Percentiles rank a stretch among this genome's conserved stretches.
Evolutionary conservation across 1,140 invertebrate genomes (phyloP).

Genomic region (Conopomorpha cramerella): DNA sequence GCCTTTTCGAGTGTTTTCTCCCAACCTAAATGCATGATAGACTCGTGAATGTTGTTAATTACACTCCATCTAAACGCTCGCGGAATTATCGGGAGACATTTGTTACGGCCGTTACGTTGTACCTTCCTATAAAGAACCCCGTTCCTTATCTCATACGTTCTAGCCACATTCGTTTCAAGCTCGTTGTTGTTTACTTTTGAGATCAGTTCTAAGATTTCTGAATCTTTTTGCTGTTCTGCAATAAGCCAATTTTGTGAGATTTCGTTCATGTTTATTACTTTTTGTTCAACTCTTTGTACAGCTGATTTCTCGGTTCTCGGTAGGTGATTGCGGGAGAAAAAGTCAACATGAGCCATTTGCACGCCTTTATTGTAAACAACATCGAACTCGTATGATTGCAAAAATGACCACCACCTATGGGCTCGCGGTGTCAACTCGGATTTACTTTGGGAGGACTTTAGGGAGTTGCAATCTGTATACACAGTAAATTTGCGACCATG

Average conservation of each 20-base stretch:
- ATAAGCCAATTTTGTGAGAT: conserved; percentile 8
- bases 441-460: conserved; percentile 11
- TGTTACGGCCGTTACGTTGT: conserved; percentile 6
- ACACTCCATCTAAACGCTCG: conserved; percentile 16
- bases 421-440: conserved; percentile 20
- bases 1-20: conserved; percentile 19
- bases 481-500: conserved; percentile 19
- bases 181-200: conserved; percentile 4
- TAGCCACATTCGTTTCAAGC: conserved; percentile 5
- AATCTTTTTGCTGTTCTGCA: conserved; percentile 11
- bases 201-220: conserved; percentile 8
- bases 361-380: conserved; percentile 8
- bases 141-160: conserved; percentile 9
- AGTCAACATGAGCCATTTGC: conserved; percentile 17
- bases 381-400: conserved; percentile 11
- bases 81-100: conserved; percentile 21
- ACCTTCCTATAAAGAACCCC: conserved; percentile 10
- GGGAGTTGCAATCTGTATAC: conserved; percentile 15
- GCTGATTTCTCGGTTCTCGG: no score
- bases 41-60: conserved; percentile 26
- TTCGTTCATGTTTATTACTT: conserved; percentile 10
- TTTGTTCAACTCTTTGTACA: conserved; percentile 4
- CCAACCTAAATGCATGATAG: conserved; percentile 14
- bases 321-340: conserved; percentile 9
- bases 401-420: conserved; percentile 20